Evolutionary conservation across 2,113 vertebrate genomes (phyloP).

Genomic region (Ophthalmotilapia sp.): DNA sequence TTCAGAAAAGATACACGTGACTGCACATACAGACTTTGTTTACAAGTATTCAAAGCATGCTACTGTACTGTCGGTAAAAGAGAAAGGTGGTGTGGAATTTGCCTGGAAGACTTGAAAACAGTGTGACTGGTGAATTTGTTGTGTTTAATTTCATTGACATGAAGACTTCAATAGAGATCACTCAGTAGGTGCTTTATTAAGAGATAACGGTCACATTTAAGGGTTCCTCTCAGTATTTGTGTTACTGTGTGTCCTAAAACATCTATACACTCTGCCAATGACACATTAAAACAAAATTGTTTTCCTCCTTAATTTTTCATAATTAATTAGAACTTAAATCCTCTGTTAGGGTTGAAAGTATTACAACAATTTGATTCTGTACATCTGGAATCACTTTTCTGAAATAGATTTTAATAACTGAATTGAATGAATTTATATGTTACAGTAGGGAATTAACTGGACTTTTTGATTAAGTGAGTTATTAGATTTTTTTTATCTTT

Average conservation of each 20-base stretch:
- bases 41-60: not conserved
- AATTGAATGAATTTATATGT: not conserved
- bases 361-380: not conserved
- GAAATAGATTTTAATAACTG: not conserved
- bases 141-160: slow-evolving; percentile 66
- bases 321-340: not conserved
- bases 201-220: slow-evolving; percentile 61
- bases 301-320: not conserved
- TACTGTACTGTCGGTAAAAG: not conserved
- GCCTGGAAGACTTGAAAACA: not conserved
- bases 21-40: not conserved
- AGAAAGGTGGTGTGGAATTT: not conserved
- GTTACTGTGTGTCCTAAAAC: not conserved
- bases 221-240: slow-evolving; percentile 21
- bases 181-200: slow-evolving; percentile 65
- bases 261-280: not conserved
- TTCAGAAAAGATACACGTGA: not conserved
- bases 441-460: not conserved
- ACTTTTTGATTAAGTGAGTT: not conserved
- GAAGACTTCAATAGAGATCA: slow-evolving; percentile 58
- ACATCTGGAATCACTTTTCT: not conserved
- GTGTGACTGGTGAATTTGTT: not conserved
- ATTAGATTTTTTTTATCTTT: not conserved
- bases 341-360: not conserved
- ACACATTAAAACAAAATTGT: not conserved